Base-by-base conservation (phyloP, 2,888 invertebrate genomes). In the Erannis defoliaria region DNA sequence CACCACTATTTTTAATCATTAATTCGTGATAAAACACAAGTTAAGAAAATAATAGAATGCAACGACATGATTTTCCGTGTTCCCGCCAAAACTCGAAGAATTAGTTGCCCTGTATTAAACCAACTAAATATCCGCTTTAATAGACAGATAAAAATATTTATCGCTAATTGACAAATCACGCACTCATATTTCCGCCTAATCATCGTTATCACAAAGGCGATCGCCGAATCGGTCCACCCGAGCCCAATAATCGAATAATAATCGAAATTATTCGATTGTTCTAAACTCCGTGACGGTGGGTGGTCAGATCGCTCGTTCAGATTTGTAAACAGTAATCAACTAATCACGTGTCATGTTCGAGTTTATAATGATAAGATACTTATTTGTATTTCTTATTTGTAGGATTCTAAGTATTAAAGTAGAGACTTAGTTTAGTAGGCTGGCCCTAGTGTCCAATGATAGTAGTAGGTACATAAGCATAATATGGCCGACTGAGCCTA, bases 181-280 rank as follows among this genome's bases (percentile, higher is more conserved):
- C 73, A 76, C 75, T 77, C 78, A 78, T 73, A 76, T 60, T 78
- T 81, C 70, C 67, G 86, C 81, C 76, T 68, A 79, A 74, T 88
- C 88, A 88, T 78, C 71, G 43, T 59, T 85, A 90, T 89, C 90
- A 74, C 82, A 87, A 89, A 88, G 86, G 59, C 68, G 72, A 90
- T 89, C 88, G 60, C 87, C 87, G 86, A 84, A 82, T 77, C 80
- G 79, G 80, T 73, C 79, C 82, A 85, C 82, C 75, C 88, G 89
- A 89, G 83, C 84, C 74, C 82, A 83, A 82, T 76, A 84, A 79
- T 85, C 81, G 83, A 86, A n/a, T 68, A 43, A 49, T 49, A 55
- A 43, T 46, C 42, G 75, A 81, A 83, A 83, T 82, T 75, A 84
- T 79, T 85, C 81, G 83, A 86, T 89, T 89, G 86, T 90, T 87